Evolutionary conservation across 1,140 invertebrate species (phyloP).

Genomic region (Lutraria rhynchaena): DNA sequence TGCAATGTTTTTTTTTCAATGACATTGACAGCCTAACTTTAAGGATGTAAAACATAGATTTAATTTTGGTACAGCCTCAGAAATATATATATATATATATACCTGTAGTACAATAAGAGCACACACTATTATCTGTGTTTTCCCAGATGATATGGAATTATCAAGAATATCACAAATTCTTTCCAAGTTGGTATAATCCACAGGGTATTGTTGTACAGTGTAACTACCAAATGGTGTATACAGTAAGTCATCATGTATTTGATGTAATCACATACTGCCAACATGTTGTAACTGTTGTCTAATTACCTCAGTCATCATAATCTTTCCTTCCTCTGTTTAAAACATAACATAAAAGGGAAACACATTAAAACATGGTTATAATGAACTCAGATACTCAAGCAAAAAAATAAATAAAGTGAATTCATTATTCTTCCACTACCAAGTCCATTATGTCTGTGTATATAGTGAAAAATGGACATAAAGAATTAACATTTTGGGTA

Average conservation of each 20-base stretch:
- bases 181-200: constrained; percentile 72
- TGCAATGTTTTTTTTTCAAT: constrained; percentile 4
- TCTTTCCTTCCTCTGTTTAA: not conserved
- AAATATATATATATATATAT: too few relatives aligned
- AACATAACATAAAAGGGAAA: too few relatives aligned
- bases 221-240: constrained; percentile 70
- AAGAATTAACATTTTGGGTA: too few relatives aligned
- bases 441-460: too few relatives aligned
- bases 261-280: constrained; percentile 79
- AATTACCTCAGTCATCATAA: constrained; percentile 63
- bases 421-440: too few relatives aligned
- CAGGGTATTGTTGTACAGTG: constrained; percentile 70
- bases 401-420: too few relatives aligned
- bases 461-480: too few relatives aligned
- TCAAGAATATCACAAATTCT: constrained; percentile 78
- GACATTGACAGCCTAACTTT: not conserved
- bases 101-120: constrained; percentile 79
- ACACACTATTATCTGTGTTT: constrained; percentile 75
- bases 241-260: constrained; percentile 73
- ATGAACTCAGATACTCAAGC: too few relatives aligned
- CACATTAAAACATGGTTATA: too few relatives aligned
- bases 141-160: constrained; percentile 68
- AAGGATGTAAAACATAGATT: too few relatives aligned
- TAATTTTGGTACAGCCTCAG: too few relatives aligned
- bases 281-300: constrained; percentile 77